Conservation (phyloP, 2,113 vertebrate species). For the Marmota monax region DNA sequence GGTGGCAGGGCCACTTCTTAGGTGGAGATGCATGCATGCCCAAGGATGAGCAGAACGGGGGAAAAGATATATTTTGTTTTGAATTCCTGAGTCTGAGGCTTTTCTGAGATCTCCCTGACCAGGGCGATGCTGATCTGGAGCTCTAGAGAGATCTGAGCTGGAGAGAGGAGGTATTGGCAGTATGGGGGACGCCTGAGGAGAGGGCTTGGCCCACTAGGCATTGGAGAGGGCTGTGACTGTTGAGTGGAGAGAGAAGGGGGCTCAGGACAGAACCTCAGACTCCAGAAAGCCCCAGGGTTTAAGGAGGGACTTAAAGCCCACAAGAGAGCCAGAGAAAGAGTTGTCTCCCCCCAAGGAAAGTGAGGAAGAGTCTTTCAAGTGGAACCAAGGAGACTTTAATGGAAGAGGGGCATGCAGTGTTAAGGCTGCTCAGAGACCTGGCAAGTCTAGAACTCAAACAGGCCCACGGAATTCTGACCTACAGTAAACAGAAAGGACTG, state of each 20-base stretch:
- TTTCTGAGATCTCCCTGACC: neutral
- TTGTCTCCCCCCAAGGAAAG: neutral
- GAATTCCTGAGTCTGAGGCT: neutral
- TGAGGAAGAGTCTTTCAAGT: neutral
- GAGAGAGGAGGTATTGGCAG: too few relatives aligned
- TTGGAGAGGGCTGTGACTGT: neutral
- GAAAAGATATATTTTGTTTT: neutral
- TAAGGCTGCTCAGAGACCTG: neutral
- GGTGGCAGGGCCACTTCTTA: neutral
- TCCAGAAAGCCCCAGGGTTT: neutral
- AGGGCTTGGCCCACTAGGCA: neutral
- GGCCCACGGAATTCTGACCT: neutral
- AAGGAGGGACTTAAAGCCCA: neutral
- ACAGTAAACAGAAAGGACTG: neutral
- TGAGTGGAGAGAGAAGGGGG: neutral
- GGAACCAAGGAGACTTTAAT: neutral
- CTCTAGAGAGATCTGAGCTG: neutral
- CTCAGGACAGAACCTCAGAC: neutral
- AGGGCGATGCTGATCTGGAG: neutral
- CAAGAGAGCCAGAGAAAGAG: neutral
- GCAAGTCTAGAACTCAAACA: neutral
- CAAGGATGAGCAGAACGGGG: neutral
- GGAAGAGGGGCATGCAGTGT: neutral
- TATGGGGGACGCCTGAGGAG: neutral
- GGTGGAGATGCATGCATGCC: neutral